Percentiles rank a stretch among this genome's conserved stretches.
These are phyloP conservation scores for Protonibea diacanthus DNA, from an alignment of 2,797 vertebrate species.

Conservation along the genomic window DNA sequence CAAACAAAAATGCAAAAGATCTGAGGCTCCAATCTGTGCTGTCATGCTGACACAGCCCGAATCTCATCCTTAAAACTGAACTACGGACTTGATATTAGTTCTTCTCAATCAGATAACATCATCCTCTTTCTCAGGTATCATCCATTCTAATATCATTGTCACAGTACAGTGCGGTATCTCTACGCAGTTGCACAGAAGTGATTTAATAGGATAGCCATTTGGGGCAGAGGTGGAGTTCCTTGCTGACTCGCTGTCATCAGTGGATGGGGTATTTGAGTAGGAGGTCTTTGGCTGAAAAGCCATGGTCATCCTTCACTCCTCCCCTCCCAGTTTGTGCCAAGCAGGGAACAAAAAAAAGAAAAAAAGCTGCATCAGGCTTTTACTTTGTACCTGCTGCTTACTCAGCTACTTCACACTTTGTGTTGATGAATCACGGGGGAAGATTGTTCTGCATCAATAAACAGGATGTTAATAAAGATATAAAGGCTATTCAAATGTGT, in stretches of 20 bases:
- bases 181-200: neutral
- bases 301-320: conserved; percentile 20
- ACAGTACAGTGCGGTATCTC: neutral
- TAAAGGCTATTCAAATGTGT: conserved; percentile 44
- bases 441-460: conserved; percentile 60
- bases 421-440: conserved; percentile 54
- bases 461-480: conserved; percentile 62
- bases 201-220: no score
- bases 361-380: conserved; percentile 47
- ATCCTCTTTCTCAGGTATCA: neutral
- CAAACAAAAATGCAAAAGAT: neutral
- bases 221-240: neutral
- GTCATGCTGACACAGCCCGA: neutral
- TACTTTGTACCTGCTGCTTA: conserved; percentile 45
- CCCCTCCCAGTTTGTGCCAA: conserved; percentile 31
- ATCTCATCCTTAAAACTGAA: neutral
- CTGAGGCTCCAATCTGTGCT: neutral
- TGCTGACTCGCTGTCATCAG: neutral
- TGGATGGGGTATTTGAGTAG: neutral
- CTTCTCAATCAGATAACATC: neutral
- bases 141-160: neutral
- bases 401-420: conserved; percentile 49
- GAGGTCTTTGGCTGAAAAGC: conserved; percentile 29
- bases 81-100: neutral
- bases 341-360: conserved; percentile 24